A percentile compares a stretch with the other conserved stretches of the same genome.
Evolutionary conservation across 2,888 invertebrate genomes (phyloP).

Genomic region (Ctena decussata): DNA sequence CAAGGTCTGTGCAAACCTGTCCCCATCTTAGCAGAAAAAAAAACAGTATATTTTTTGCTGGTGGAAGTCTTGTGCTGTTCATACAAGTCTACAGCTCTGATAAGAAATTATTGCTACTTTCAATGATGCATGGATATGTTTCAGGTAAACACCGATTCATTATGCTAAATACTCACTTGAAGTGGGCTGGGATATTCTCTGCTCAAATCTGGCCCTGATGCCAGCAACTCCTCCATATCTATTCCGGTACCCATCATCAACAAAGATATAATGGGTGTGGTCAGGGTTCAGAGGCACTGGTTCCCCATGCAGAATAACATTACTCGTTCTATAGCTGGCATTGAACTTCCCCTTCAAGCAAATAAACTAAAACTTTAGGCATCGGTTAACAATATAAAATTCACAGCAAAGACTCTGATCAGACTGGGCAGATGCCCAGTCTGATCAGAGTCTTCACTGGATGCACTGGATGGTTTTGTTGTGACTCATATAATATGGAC

Average conservation of each 20-base stretch:
- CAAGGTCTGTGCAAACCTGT: no score
- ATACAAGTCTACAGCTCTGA: no score
- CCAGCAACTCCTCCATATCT: constrained; percentile 83
- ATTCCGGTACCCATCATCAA: constrained; percentile 85
- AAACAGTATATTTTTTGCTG: no score
- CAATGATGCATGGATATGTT: no score
- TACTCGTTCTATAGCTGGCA: constrained; percentile 85
- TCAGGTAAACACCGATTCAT: no score
- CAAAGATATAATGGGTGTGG: constrained; percentile 87
- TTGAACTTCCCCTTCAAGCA: constrained; percentile 80
- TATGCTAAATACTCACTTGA: constrained; percentile 51
- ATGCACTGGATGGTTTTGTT: background rate
- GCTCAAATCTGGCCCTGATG: constrained; percentile 84
- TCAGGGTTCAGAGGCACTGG: constrained; percentile 87
- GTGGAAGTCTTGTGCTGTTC: no score
- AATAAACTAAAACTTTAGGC: background rate
- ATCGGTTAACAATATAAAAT: no score
- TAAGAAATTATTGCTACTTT: no score
- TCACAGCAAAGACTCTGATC: background rate
- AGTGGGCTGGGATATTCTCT: constrained; percentile 64
- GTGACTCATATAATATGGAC: no score
- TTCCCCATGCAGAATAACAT: constrained; percentile 83
- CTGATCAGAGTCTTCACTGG: background rate
- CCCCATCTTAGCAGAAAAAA: no score
- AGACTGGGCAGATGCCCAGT: background rate